Percentiles rank a stretch among this genome's conserved stretches.
phyloP scores from a whole-genome alignment of 2,888 invertebrate species.

The Cheilosia vulpina region DNA sequence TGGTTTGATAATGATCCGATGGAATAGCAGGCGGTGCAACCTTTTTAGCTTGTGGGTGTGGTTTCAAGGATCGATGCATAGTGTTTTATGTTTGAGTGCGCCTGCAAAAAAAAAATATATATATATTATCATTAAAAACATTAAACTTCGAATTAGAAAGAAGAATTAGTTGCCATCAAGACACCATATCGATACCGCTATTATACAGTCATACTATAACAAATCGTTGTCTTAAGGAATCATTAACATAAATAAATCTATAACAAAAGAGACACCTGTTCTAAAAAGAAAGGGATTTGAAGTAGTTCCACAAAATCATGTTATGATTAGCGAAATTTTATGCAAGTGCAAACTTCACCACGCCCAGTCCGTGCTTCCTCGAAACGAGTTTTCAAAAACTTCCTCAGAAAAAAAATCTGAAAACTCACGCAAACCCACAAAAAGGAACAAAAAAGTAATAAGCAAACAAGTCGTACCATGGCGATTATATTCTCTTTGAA shows the following conservation, averaged over 20 bases:
- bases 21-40: conserved; percentile 95
- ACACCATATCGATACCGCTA: not conserved
- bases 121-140: conserved; percentile 39
- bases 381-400: conserved; percentile 70
- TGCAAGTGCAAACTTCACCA: conserved; percentile 65
- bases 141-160: not conserved
- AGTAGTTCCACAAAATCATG: conserved; percentile 17
- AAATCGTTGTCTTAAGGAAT: too few species aligned
- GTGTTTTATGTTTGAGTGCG: conserved; percentile 85
- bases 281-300: conserved; percentile 24
- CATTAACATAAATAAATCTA: too few species aligned
- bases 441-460: conserved; percentile 34
- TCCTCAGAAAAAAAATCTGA: conserved; percentile 50
- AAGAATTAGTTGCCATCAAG: not conserved
- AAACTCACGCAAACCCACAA: conserved; percentile 42
- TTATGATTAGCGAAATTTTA: conserved; percentile 27
- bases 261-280: conserved; percentile 65
- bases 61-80: conserved; percentile 94
- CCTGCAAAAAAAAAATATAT: conserved; percentile 46
- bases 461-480: conserved; percentile 59
- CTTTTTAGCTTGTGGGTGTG: conserved; percentile 94
- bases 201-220: not conserved
- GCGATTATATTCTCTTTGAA: conserved; percentile 61
- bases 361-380: conserved; percentile 68
- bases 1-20: conserved; percentile 85